Base-by-base conservation (phyloP, 2,797 vertebrate species). In the Picus viridis region DNA sequence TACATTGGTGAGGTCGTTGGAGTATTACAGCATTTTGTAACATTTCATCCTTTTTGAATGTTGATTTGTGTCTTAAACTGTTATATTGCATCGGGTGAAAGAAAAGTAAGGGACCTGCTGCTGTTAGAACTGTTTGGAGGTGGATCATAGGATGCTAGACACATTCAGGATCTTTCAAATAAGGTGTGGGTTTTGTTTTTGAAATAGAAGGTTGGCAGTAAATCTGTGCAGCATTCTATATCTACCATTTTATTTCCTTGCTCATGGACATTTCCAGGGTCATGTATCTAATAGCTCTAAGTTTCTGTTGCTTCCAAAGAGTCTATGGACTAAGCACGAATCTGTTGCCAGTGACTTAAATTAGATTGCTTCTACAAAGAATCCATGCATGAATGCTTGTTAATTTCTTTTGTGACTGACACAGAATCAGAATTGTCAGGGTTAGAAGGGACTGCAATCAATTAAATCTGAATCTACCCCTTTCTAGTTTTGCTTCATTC, bases 251-350 rank as follows among this genome's bases (percentile, higher is more conserved):
- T 32, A 10, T 1, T 67, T 86, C 18, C 8, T 53, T 45, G 27
- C 20, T 51, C 7, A 2, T 1, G 5, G 26, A 3, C 13, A 1
- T 67, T 78, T 11, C 3, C 4, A 12, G 23, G 18, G 3, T n/a
- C 15, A 45, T 12, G 8, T 26, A 26, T 61, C 51, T 24, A 88
- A 20, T 10, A 57, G 53, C 2, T 12, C 14, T 24, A 75, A 18
- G 4, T 59, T 65, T 32, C 41, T 62, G 17, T 64, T 49, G 32
- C 13, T 89, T 32, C 41, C 18, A 34, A 47, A 32, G 32, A 39
- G 3, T 56, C 27, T 43, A 2, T 36, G 54, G 65, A 41, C 32
- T 47, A 47, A 45, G 6, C 0, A 0, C 62, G 34, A 18, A 56
- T 58, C n/a, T 57, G 26, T 26, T n/a, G 12, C 3, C 17, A 17